These are phyloP conservation scores for Piscicola geometra DNA, from an alignment of 2,888 invertebrate genomes.

Conservation along the genomic window DNA sequence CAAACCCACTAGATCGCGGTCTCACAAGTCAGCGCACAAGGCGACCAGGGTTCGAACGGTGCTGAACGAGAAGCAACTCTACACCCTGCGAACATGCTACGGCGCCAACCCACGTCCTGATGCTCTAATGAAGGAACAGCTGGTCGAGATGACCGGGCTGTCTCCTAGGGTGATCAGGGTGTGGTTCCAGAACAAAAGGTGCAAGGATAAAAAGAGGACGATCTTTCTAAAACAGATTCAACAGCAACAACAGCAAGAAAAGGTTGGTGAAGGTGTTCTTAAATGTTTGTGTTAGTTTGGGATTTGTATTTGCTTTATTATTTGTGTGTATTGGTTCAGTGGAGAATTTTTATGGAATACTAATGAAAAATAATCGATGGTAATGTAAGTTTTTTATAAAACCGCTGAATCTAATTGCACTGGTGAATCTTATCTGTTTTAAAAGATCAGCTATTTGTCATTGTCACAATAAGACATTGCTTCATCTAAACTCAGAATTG, in stretches of 20 bases:
- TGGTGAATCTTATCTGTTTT: no score
- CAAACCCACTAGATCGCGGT: conserved; percentile 35
- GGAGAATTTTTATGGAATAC: no score
- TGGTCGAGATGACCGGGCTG: conserved; percentile 36
- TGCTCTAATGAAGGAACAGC: conserved; percentile 36
- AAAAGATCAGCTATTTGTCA: no score
- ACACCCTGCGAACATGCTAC: conserved; percentile 30
- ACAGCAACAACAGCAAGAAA: conserved; percentile 38
- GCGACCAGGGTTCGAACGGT: conserved; percentile 34
- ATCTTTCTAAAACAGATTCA: conserved; percentile 37
- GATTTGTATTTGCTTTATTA: no score
- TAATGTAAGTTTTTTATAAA: no score
- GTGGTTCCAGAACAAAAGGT: conserved; percentile 37
- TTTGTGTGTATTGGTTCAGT: no score
- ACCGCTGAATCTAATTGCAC: no score
- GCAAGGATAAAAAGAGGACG: conserved; percentile 38
- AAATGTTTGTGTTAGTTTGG: no score
- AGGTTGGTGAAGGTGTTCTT: conserved; percentile 33
- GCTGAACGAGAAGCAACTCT: conserved; percentile 31
- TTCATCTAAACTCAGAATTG: no score
- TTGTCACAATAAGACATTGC: no score
- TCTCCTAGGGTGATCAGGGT: conserved; percentile 33
- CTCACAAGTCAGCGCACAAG: conserved; percentile 37
- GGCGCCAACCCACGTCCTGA: conserved; percentile 33
- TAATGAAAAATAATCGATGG: no score